Evolutionary conservation across 2,797 vertebrate species (phyloP).

Genomic region (Spatula versicolor): DNA sequence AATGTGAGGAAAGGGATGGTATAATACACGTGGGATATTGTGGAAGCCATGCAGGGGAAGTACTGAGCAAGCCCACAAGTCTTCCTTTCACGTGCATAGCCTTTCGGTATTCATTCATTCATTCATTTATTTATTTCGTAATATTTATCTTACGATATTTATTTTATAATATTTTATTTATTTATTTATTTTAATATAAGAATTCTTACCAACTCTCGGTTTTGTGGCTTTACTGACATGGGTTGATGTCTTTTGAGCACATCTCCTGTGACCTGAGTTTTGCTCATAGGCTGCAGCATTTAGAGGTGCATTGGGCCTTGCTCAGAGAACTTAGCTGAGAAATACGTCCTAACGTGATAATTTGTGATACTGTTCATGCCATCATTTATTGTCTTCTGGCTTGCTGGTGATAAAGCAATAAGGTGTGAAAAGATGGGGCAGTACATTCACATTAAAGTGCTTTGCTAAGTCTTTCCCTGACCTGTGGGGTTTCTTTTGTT

Average conservation of each 20-base stretch:
- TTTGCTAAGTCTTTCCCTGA: constrained; percentile 1
- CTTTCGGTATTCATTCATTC: not conserved
- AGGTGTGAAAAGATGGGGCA: not conserved
- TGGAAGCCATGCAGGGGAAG: not conserved
- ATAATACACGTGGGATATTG: fast-evolving
- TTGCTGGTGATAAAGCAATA: not conserved
- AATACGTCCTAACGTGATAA: not conserved
- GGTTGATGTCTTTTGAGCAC: not conserved
- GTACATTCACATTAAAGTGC: not conserved
- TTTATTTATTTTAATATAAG: not conserved
- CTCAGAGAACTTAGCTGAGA: not conserved
- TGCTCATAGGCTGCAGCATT: not conserved
- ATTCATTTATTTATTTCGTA: not conserved
- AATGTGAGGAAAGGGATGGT: not conserved
- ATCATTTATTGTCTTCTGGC: not conserved
- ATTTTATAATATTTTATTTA: too few relatives aligned
- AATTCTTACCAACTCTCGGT: not conserved
- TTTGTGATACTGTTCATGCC: not conserved
- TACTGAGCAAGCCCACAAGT: not conserved
- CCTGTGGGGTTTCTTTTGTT: not conserved
- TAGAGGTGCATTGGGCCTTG: not conserved
- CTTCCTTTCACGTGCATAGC: not conserved
- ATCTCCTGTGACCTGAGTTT: not conserved
- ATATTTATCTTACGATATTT: too few relatives aligned
- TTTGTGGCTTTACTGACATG: not conserved